phyloP scores from a whole-genome alignment of 1,140 invertebrate genomes.

The Wiebesia pumilae region DNA sequence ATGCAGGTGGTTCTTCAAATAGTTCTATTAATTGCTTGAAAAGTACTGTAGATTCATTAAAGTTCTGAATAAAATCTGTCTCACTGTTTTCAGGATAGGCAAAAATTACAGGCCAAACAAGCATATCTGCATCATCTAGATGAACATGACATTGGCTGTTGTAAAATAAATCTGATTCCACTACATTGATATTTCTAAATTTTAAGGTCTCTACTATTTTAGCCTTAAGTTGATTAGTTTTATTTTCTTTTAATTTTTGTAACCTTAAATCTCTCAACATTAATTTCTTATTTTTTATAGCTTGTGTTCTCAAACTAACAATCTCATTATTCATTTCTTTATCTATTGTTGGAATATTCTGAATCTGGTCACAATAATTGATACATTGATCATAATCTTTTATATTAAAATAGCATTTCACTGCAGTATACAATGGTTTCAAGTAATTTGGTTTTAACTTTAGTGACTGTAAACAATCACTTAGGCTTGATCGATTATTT shows the following conservation, averaged over 20 bases:
- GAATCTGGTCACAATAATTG: constrained; percentile 82
- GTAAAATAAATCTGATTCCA: constrained; percentile 36
- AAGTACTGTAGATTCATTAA: constrained; percentile 83
- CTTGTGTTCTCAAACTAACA: constrained; percentile 77
- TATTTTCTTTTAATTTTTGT: constrained; percentile 76
- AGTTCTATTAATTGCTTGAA: constrained; percentile 83
- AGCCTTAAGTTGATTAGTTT: constrained; percentile 77
- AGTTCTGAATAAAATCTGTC: constrained; percentile 84
- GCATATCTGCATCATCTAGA: constrained; percentile 76
- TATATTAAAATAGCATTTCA: constrained; percentile 82
- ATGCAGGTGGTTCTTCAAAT: constrained; percentile 82
- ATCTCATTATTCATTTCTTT: constrained; percentile 78
- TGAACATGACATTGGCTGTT: constrained; percentile 71
- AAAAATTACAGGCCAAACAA: constrained; percentile 89
- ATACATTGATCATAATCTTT: constrained; percentile 84
- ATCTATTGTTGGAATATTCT: constrained; percentile 68
- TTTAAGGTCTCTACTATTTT: constrained; percentile 76
- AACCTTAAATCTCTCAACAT: constrained; percentile 78
- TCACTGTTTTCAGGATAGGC: constrained; percentile 87
- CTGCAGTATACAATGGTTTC: constrained; percentile 87
- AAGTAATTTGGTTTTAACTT: constrained; percentile 85
- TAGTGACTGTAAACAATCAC: constrained; percentile 85
- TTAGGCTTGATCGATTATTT: constrained; percentile 85
- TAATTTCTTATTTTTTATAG: constrained; percentile 74
- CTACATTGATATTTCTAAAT: constrained; percentile 74